These are phyloP conservation scores for Liasis olivaceus DNA, from an alignment of 2,797 vertebrate genomes.

Conservation along the genomic window DNA sequence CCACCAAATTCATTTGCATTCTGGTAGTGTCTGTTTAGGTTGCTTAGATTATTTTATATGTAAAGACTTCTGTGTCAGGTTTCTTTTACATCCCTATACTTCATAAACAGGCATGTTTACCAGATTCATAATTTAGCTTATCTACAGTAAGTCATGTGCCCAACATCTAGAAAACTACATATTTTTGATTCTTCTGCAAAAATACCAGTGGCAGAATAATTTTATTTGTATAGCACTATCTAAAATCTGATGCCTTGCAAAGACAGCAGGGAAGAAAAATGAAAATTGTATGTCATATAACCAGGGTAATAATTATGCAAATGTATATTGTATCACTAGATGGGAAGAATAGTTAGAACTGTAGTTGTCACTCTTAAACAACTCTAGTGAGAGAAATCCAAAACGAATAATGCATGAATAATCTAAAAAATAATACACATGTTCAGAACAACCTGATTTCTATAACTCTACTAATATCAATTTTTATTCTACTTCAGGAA, in stretches of 20 bases:
- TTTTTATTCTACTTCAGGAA: neutral
- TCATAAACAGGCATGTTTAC: slow-evolving; percentile 46
- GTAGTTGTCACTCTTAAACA: neutral
- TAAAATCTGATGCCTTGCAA: slow-evolving; percentile 38
- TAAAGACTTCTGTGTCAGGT: neutral
- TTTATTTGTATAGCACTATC: slow-evolving; percentile 49
- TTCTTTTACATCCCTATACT: neutral
- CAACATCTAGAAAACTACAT: slow-evolving; percentile 55
- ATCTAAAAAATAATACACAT: neutral
- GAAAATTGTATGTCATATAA: neutral
- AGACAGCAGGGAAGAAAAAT: slow-evolving; percentile 1
- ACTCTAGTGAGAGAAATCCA: neutral
- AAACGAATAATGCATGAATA: slow-evolving; percentile 13
- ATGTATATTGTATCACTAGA: neutral
- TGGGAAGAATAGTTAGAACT: neutral
- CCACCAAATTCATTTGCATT: neutral
- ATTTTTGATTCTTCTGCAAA: slow-evolving; percentile 44
- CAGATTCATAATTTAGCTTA: slow-evolving; percentile 45
- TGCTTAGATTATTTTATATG: neutral
- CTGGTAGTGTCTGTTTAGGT: neutral
- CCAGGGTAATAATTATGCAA: neutral
- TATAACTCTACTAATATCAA: neutral
- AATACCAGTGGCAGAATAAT: slow-evolving; percentile 44
- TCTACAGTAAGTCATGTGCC: slow-evolving; percentile 36
- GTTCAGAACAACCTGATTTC: neutral